Evolutionary conservation across 1,140 invertebrate species (phyloP).

Genomic region (Drosophila sechellia): DNA sequence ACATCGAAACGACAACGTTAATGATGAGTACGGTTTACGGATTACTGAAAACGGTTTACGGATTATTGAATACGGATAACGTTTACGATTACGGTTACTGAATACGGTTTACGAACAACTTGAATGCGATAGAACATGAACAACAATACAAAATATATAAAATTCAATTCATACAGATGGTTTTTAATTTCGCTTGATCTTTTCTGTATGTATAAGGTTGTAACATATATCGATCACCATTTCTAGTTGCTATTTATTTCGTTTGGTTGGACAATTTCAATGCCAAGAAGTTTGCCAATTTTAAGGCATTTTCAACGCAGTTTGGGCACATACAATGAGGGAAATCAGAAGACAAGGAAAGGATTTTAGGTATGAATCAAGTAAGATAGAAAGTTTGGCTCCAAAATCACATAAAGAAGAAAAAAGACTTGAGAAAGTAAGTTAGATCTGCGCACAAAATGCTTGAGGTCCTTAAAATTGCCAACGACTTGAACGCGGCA

Average conservation of each 20-base stretch:
- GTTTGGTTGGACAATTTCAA: slow-evolving; percentile 62
- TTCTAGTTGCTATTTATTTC: slow-evolving; percentile 38
- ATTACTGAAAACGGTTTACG: slow-evolving; percentile 54
- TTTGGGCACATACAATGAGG: slow-evolving; percentile 17
- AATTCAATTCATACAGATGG: slow-evolving; percentile 50
- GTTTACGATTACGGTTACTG: slow-evolving; percentile 42
- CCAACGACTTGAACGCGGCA: slow-evolving; percentile 73
- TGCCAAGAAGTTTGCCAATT: slow-evolving; percentile 74
- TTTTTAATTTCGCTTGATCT: slow-evolving; percentile 22
- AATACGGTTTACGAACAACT: slow-evolving; percentile 65
- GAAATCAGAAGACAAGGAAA: neutral
- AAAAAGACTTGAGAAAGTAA: neutral
- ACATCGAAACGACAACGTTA: slow-evolving; percentile 75
- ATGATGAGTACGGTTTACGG: slow-evolving; percentile 64
- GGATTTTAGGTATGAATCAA: neutral
- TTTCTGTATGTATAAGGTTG: slow-evolving; percentile 36
- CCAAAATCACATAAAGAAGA: neutral
- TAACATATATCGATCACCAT: slow-evolving; percentile 27
- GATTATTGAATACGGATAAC: slow-evolving; percentile 46
- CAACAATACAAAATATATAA: slow-evolving; percentile 72
- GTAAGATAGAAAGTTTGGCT: neutral
- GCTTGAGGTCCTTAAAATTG: slow-evolving; percentile 78
- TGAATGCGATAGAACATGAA: slow-evolving; percentile 70
- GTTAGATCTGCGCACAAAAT: slow-evolving; percentile 49
- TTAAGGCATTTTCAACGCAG: slow-evolving; percentile 65